Conservation (phyloP, 2,888 invertebrate species). For the Baccha elongata region DNA sequence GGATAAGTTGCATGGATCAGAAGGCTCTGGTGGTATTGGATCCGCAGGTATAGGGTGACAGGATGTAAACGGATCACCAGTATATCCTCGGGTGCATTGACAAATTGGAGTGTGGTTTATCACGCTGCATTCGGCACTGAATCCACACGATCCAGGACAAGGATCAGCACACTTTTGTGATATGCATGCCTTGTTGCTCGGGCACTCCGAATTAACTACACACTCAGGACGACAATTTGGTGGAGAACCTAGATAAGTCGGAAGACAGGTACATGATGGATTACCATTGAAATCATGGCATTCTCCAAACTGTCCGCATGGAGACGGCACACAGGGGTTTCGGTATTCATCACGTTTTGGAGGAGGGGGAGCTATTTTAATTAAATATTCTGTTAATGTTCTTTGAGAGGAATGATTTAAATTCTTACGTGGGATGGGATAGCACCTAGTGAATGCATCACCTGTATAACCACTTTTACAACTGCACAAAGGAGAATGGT, state of each 20-base stretch:
- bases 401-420: not conserved
- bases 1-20: slow-evolving; percentile 88
- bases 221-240: slow-evolving; percentile 90
- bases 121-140: slow-evolving; percentile 85
- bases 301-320: slow-evolving; percentile 88
- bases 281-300: slow-evolving; percentile 86
- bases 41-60: slow-evolving; percentile 83
- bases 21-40: slow-evolving; percentile 81
- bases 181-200: slow-evolving; percentile 87
- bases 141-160: slow-evolving; percentile 88
- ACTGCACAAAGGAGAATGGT: slow-evolving; percentile 90
- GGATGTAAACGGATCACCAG: slow-evolving; percentile 87
- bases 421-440: slow-evolving; percentile 82
- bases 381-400: slow-evolving; percentile 29
- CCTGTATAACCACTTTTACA: slow-evolving; percentile 88
- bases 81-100: slow-evolving; percentile 84
- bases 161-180: slow-evolving; percentile 88
- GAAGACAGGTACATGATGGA: slow-evolving; percentile 86
- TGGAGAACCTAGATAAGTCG: slow-evolving; percentile 87
- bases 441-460: slow-evolving; percentile 88
- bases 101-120: slow-evolving; percentile 88
- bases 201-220: slow-evolving; percentile 87
- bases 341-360: slow-evolving; percentile 79
- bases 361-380: slow-evolving; percentile 70
- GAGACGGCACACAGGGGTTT: slow-evolving; percentile 89